Base-by-base conservation (phyloP, 2,888 invertebrate species). In the Onchidella celtica region DNA sequence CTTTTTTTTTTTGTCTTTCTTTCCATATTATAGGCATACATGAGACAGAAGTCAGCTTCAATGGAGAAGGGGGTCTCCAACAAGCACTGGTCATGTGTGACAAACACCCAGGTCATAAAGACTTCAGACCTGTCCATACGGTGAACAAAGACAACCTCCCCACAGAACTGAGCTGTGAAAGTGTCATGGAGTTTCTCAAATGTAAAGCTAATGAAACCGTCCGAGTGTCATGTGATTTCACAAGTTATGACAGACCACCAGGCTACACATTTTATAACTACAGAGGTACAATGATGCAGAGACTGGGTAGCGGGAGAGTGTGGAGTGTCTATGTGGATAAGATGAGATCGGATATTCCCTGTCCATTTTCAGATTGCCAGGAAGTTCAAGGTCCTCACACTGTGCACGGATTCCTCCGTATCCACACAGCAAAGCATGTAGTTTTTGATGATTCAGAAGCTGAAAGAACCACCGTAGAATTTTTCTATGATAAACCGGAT, bases 401-500 rank as follows among this genome's bases (percentile, higher is more conserved):
- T 4, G 73, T 73, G 17, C n/a, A 14, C 21, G 59, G 59, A 6
- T 73, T 34, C 34, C 32, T 73, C 36, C 14, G 59, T 3, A 36
- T 73, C n/a, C 73, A 73, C 59, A 73, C 73, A 59, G 73, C 73
- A 11, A 59, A 21, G 24, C 73, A 73, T n/a, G 73, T 73, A 2
- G 59, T 73, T 4, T 73, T 73, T 29, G 73, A 73, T 34, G 73
- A 73, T 47, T n/a, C 34, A 3, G 73, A 73, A 57, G 73, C 73
- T 11, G 59, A 34, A 2, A 27, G 14, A 21, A 73, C 73, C 47
- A 72, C 47, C 55, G 55, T 72, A 24, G 72, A 72, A 24, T 72
- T 72, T 29, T 72, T 72, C 55, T 73, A 73, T 34, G 73, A 73
- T 36, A n/a, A 11, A 40, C 59, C n/a, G n/a, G 57, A 27, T 1